Conservation (phyloP, 2,888 invertebrate species). For the Acronicta leporina region DNA sequence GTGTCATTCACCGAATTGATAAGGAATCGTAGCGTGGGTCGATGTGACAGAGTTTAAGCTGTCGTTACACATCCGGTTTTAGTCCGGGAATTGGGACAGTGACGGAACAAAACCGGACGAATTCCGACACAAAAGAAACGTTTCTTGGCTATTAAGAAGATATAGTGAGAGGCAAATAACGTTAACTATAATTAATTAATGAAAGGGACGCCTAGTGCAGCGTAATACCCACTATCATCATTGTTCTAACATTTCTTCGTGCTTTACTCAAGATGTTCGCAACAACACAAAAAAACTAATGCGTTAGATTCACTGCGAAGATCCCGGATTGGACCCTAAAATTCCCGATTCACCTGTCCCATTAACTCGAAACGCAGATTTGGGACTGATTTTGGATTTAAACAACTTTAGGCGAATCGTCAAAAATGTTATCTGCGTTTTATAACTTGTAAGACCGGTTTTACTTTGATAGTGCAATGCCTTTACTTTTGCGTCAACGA, state of each 20-base stretch:
- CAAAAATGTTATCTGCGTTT: constrained; percentile 26
- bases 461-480: constrained; percentile 32
- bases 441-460: constrained; percentile 41
- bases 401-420: constrained; percentile 22
- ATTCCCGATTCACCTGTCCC: neutral
- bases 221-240: too few species aligned
- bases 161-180: neutral
- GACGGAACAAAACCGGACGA: neutral
- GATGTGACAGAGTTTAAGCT: neutral
- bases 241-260: too few species aligned
- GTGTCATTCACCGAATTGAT: constrained; percentile 26
- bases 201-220: too few species aligned
- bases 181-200: too few species aligned
- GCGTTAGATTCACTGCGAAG: neutral
- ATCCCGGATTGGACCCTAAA: neutral
- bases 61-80: constrained; percentile 17
- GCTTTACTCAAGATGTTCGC: too few species aligned
- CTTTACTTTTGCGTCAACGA: constrained; percentile 27
- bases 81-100: neutral
- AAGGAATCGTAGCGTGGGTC: constrained; percentile 8
- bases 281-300: neutral
- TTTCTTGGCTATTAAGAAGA: neutral
- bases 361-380: neutral
- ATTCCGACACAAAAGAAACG: neutral
- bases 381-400: neutral